phyloP scores from a whole-genome alignment of 2,888 invertebrate genomes.

The Diarsia mendica region DNA sequence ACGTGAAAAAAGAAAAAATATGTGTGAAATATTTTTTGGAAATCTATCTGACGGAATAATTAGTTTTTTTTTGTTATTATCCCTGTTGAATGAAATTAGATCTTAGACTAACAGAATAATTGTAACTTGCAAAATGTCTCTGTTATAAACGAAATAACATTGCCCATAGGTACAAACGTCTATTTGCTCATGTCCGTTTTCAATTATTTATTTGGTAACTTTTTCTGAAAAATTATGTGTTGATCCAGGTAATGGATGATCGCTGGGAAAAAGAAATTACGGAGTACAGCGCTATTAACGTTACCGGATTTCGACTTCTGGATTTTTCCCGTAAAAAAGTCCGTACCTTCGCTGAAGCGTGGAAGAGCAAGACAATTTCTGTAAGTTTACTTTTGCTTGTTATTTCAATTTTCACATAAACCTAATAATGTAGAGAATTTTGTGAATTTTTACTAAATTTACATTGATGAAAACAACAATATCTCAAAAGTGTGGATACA shows the following conservation, averaged over 20 bases:
- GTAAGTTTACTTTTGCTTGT: slow-evolving; percentile 85
- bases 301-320: slow-evolving; percentile 98
- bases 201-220: slow-evolving; percentile 5
- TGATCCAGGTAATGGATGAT: slow-evolving; percentile 97
- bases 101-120: too few relatives aligned
- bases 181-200: not conserved
- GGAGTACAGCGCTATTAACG: slow-evolving; percentile 98
- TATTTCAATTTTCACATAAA: not conserved
- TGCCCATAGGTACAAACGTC: not conserved
- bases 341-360: slow-evolving; percentile 95
- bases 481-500: not conserved
- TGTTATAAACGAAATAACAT: not conserved
- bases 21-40: too few relatives aligned
- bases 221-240: slow-evolving; percentile 41
- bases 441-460: not conserved
- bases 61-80: too few relatives aligned
- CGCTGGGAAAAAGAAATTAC: slow-evolving; percentile 97
- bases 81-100: not conserved
- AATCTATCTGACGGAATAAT: too few relatives aligned
- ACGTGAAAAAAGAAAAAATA: too few relatives aligned
- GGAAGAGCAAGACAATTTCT: slow-evolving; percentile 95
- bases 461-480: not conserved
- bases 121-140: not conserved
- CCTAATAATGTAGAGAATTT: not conserved
- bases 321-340: slow-evolving; percentile 95